These are phyloP conservation scores for Elysia chlorotica DNA, from an alignment of 1,140 invertebrate genomes.

Conservation along the genomic window DNA sequence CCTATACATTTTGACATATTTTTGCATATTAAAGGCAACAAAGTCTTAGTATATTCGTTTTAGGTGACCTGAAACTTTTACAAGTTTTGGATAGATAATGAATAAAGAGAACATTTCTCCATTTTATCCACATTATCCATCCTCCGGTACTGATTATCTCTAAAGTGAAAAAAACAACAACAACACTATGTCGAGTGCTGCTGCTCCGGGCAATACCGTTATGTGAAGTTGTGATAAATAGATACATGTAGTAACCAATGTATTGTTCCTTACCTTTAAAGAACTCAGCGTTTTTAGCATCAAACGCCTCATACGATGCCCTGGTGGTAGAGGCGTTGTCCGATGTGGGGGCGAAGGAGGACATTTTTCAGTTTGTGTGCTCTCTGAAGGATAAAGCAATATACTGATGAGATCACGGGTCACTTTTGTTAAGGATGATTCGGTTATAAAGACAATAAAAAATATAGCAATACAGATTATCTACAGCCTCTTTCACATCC, in stretches of 20 bases:
- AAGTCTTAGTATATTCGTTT: neutral
- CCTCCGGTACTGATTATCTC: no score
- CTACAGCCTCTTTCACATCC: no score
- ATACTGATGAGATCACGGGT: no score
- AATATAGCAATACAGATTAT: no score
- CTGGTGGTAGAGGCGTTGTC: neutral
- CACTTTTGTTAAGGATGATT: no score
- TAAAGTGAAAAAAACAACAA: no score
- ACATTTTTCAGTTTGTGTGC: slow-evolving; percentile 30
- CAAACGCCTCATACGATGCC: slow-evolving; percentile 29
- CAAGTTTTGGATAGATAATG: neutral
- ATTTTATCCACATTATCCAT: neutral
- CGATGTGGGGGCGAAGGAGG: slow-evolving; percentile 47
- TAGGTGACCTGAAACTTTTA: neutral
- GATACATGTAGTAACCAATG: neutral
- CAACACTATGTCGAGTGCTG: no score
- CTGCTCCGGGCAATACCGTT: no score
- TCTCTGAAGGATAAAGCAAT: no score
- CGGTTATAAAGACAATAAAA: no score
- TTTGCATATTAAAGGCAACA: neutral
- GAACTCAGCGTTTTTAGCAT: slow-evolving; percentile 37
- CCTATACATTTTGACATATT: neutral
- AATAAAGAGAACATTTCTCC: neutral
- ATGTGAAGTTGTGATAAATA: neutral
- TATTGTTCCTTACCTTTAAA: slow-evolving; percentile 35